phyloP scores from a whole-genome alignment of 1,140 invertebrate species.

The Geopemphigus sp. region DNA sequence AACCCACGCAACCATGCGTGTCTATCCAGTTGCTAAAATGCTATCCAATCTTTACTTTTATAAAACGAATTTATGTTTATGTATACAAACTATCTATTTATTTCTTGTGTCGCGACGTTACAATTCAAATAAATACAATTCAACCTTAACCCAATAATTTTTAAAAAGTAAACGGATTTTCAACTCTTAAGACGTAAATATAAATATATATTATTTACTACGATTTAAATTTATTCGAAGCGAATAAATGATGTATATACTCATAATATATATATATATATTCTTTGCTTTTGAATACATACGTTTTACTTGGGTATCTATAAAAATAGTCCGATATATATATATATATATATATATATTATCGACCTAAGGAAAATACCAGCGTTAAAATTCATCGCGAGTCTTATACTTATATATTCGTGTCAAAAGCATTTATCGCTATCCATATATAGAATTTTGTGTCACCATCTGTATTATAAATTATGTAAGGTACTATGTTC shows the following conservation, averaged over 20 bases:
- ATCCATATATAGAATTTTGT: background rate
- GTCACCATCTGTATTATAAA: background rate
- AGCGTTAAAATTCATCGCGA: background rate
- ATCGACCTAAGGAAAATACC: background rate
- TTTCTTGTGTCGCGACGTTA: no score
- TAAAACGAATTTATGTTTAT: no score
- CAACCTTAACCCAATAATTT: slow-evolving; percentile 14
- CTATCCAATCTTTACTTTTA: no score
- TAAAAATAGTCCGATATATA: background rate
- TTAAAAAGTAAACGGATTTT: background rate
- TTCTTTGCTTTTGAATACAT: background rate
- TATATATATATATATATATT: background rate
- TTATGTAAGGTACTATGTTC: no score
- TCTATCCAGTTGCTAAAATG: no score
- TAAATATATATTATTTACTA: no score
- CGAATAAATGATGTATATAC: background rate
- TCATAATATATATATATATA: background rate
- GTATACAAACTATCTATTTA: no score
- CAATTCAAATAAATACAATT: background rate
- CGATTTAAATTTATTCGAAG: no score
- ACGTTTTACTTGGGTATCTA: background rate
- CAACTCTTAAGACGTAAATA: background rate
- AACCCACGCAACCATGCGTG: no score
- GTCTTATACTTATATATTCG: background rate
- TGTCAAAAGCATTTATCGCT: background rate